Percentiles rank a stretch among this genome's conserved stretches.
Conservation (phyloP, 2,888 invertebrate genomes). For the Polietes domitor region DNA sequence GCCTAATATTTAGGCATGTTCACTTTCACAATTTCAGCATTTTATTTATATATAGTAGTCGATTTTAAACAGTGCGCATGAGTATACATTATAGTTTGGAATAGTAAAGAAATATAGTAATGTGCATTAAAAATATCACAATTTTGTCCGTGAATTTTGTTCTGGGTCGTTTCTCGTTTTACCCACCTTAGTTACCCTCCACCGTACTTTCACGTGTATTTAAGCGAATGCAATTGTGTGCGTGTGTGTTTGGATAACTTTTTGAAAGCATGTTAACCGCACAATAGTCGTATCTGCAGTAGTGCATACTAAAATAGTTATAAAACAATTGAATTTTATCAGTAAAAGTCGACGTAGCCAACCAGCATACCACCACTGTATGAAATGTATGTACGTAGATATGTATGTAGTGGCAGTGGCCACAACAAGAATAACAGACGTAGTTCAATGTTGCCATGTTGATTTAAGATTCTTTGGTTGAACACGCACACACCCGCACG, state of each 20-base stretch:
- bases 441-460: constrained; percentile 46
- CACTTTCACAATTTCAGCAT: too few species aligned
- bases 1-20: too few species aligned
- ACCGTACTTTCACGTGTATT: not conserved
- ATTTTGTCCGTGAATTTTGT: too few species aligned
- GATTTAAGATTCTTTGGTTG: constrained; percentile 35
- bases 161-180: too few species aligned
- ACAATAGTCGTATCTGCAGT: constrained; percentile 51
- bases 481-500: not conserved
- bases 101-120: too few species aligned
- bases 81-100: too few species aligned
- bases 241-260: constrained; percentile 9
- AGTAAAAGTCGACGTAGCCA: constrained; percentile 48
- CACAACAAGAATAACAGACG: constrained; percentile 12
- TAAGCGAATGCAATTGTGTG: not conserved
- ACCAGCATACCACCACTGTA: not conserved
- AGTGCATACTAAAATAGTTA: constrained; percentile 58
- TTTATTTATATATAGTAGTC: too few species aligned
- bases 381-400: constrained; percentile 39
- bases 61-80: too few species aligned
- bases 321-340: constrained; percentile 62
- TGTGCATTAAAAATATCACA: too few species aligned
- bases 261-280: constrained; percentile 54
- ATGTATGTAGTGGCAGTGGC: constrained; percentile 26
- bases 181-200: too few species aligned